Percentiles rank a stretch among this genome's conserved stretches.
Evolutionary conservation across 2,797 vertebrate genomes (phyloP).

Genomic region (Chelidonichthys spinosus): DNA sequence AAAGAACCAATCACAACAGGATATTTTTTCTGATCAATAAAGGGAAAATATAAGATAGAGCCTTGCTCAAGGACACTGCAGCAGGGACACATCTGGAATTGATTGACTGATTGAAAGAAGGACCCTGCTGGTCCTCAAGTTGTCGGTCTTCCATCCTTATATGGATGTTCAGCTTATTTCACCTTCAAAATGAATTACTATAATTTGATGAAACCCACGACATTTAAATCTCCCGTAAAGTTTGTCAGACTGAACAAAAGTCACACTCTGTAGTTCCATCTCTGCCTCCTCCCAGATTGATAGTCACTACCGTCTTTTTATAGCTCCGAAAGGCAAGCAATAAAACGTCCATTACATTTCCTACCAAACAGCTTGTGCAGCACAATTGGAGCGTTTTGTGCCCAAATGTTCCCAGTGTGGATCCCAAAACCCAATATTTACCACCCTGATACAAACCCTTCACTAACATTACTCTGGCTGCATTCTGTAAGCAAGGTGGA

Average conservation of each 20-base stretch:
- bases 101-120: background rate
- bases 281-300: slow-evolving; percentile 3
- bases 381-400: background rate
- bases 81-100: background rate
- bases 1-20: background rate
- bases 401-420: slow-evolving; percentile 1
- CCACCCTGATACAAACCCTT: background rate
- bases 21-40: background rate
- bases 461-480: background rate
- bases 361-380: slow-evolving; percentile 13
- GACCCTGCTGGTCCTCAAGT: background rate
- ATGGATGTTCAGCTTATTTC: background rate
- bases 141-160: no score
- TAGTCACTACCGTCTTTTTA: background rate
- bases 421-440: slow-evolving; percentile 10
- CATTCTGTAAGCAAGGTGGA: background rate
- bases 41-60: background rate
- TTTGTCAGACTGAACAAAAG: background rate
- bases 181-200: slow-evolving; percentile 1
- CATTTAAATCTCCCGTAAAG: slow-evolving; percentile 2
- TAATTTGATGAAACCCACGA: background rate
- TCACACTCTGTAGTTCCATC: background rate
- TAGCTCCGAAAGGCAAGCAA: background rate
- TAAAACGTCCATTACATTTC: slow-evolving; percentile 6
- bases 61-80: background rate